Evolutionary conservation across 1,140 invertebrate species (phyloP), one percentile per base, ranked within the genome.

Genomic region (Eciton burchellii): DNA sequence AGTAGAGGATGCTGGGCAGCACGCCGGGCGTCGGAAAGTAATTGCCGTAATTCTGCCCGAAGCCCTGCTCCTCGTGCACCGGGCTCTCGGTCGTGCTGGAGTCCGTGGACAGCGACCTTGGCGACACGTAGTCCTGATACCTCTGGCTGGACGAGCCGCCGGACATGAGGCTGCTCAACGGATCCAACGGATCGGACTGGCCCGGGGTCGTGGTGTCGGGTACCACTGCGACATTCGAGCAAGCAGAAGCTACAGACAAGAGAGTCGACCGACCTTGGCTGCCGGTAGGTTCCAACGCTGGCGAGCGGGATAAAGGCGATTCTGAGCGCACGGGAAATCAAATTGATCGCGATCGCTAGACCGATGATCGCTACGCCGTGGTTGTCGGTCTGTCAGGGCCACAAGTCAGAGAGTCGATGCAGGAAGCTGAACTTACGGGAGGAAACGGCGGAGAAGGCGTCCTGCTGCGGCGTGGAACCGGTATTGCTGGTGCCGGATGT

Each of bases 31-130:
- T 94, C 11, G 95, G 95, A 89, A 95, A 96, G 91, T 96, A 96
- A 89, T 96, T 96, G 66, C 95, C 94, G 76, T 96, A 95, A 65
- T 96, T 96, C 84, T 96, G 96, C 0, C 95, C 95, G 60, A 96
- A 94, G 41, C 90, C 90, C 65, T 92, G 94, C 83, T 97, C 96
- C 89, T 97, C 97, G 92, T 97, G 97, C 1, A 97, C 96, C 0
- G 97, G 97, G 21, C 96, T 97, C 89, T 97, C 97, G 0, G 96
- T 97, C 81, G 97, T 96, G 14, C 96, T 97, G n/a, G 96, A 97
- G 87, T 97, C 96, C 85, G 97, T 96, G 66, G 96, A 97, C 24
- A 97, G 89, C 1, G 96, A 97, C 26, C 97, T 94, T 0, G 97
- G 96, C 0, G 94, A 94, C 5, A 94, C 93, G 86, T 94, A 94